Evolutionary conservation across 2,888 invertebrate genomes (phyloP).

Genomic region (Oxystoma pomonae): DNA sequence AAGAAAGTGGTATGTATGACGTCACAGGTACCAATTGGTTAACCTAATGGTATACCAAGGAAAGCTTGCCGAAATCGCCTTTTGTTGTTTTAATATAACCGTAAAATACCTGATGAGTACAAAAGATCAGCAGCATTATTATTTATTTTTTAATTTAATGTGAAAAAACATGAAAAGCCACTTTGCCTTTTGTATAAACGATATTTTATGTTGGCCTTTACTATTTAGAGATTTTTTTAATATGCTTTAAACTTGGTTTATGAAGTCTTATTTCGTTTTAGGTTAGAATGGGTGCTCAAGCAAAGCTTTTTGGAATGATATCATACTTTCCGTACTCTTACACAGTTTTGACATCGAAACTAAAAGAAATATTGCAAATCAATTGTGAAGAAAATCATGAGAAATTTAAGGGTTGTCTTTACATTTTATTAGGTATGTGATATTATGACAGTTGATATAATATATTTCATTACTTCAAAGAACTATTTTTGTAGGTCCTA

Average conservation of each 20-base stretch:
- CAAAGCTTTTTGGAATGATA: constrained; percentile 59
- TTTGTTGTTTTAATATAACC: too few species aligned
- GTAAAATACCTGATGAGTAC: too few species aligned
- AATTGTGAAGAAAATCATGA: constrained; percentile 62
- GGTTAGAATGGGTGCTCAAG: constrained; percentile 66
- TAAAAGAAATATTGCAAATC: constrained; percentile 58
- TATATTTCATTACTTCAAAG: neutral
- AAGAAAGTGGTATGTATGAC: too few species aligned
- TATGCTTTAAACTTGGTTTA: constrained; percentile 2
- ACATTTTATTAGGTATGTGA: constrained; percentile 55
- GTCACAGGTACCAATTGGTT: too few species aligned
- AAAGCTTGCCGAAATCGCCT: too few species aligned
- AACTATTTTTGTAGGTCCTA: too few species aligned
- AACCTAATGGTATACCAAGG: too few species aligned
- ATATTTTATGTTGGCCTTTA: neutral
- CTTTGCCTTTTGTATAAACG: too few species aligned
- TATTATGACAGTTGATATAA: neutral
- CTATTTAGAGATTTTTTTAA: neutral
- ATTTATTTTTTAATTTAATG: too few species aligned
- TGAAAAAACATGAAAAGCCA: too few species aligned
- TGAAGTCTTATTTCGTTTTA: constrained; percentile 34
- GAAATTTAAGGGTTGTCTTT: constrained; percentile 74
- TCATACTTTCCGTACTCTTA: constrained; percentile 68
- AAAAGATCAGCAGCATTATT: too few species aligned
- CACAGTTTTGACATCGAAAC: constrained; percentile 58